Evolutionary conservation across 2,797 vertebrate genomes (phyloP).

Genomic region (Enteromius thamalakanensis): DNA sequence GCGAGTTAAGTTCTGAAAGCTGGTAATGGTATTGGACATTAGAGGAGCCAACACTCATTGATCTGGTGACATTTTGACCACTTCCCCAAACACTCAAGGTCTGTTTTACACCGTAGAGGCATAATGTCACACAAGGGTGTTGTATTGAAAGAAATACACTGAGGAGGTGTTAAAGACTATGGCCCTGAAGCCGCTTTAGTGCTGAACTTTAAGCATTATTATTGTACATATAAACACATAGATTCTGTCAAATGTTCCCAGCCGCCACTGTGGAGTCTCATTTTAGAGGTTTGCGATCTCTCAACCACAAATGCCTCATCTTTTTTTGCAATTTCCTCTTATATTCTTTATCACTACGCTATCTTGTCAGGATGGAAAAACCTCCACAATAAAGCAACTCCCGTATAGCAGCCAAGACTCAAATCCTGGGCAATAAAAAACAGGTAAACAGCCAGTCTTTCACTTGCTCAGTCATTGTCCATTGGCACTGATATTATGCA

Average conservation of each 20-base stretch:
- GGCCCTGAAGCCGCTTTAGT: background rate
- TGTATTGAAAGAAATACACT: constrained; percentile 16
- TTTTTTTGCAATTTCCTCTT: background rate
- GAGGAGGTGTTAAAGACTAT: background rate
- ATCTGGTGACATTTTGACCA: constrained; percentile 38
- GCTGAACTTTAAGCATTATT: constrained; percentile 26
- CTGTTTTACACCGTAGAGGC: constrained; percentile 12
- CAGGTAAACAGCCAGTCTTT: background rate
- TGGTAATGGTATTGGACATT: constrained; percentile 19
- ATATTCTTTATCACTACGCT: background rate
- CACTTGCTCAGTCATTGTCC: constrained; percentile 22
- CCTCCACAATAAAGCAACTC: background rate
- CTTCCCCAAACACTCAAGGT: constrained; percentile 18
- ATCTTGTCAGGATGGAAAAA: constrained; percentile 4
- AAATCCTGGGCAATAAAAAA: constrained; percentile 1
- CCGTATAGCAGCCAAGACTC: constrained; percentile 2
- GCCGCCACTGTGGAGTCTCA: background rate
- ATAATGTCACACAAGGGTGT: constrained; percentile 36
- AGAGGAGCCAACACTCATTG: constrained; percentile 14
- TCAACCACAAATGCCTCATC: background rate
- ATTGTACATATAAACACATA: constrained; percentile 7
- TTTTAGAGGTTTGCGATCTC: background rate
- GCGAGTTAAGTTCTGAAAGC: constrained; percentile 34
- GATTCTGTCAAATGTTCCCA: constrained; percentile 5
- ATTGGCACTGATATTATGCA: constrained; percentile 24